Base-by-base conservation (phyloP, 2,113 vertebrate species). In the Salvelinus namaycush region DNA sequence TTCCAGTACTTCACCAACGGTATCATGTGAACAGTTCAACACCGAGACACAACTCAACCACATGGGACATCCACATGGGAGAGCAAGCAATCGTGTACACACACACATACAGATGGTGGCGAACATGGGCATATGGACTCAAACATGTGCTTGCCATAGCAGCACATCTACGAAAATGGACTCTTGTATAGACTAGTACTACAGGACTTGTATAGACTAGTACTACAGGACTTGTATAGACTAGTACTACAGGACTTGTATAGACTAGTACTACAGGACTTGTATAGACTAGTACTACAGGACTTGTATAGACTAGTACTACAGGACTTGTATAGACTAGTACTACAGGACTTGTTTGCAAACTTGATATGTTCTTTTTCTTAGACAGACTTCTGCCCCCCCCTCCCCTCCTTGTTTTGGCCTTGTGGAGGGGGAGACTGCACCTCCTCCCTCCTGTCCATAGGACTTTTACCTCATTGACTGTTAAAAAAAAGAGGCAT, bases 1-100 rank as follows among this genome's bases (percentile, higher is more conserved):
- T 99, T 98, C 92, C 97, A 99, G 94, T 99, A 99, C 91, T 94
- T 99, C 92, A 99, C 97, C 93, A 99, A 98, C 0, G 97, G 97
- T 90, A 99, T 99, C 94, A 99, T 99, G 97, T 98, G 95, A 97
- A 1, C 60, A 16, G 22, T 13, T 18, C 31, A 8, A 70, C 31
- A 70, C 68, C 5, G 1, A 57, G 44, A 54, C 69, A 54, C 44
- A 16, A 20, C 12, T 6, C 27, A 5, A 16, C 6, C 31, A 68
- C 26, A 68, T 8, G 7, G 31, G 31, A 34, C 31, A 34, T 34
- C 6, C 31, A 68, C 27, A 68, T 18, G 29, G 67, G 31, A 34
- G 2, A 20, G 31, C 27, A 31, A 18, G 20, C 67, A 11, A 14
- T 9, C 68, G 2, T n/a, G 18, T 16, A 64, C 11, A 22, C 60